These are phyloP conservation scores for Rhinolophus ferrumequinum DNA, from an alignment of 2,113 vertebrate species.

Conservation along the genomic window DNA sequence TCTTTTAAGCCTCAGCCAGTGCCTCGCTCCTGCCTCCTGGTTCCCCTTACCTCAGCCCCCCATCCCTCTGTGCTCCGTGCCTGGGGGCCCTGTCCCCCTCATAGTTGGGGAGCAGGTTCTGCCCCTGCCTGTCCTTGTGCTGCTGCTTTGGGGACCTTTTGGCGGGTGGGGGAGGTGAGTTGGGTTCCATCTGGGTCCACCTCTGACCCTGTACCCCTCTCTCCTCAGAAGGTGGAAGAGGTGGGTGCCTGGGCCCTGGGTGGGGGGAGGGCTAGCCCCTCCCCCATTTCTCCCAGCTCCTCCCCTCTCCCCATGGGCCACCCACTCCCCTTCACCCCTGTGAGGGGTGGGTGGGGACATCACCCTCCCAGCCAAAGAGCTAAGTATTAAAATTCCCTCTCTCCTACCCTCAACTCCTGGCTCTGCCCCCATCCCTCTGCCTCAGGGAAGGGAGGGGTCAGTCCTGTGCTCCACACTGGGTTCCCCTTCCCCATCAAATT, in stretches of 20 bases:
- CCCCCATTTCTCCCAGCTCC: slow-evolving; percentile 71
- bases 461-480: neutral
- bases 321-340: slow-evolving; percentile 50
- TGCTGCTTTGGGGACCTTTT: slow-evolving; percentile 51
- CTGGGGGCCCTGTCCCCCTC: slow-evolving; percentile 78
- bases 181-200: slow-evolving; percentile 14
- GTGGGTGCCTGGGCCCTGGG: slow-evolving; percentile 80
- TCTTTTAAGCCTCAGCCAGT: neutral
- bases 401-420: neutral
- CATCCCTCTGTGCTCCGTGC: slow-evolving; percentile 23
- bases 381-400: slow-evolving; percentile 77
- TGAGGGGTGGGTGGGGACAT: slow-evolving; percentile 62
- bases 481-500: neutral
- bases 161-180: slow-evolving; percentile 17
- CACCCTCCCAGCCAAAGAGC: slow-evolving; percentile 74
- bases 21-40: slow-evolving; percentile 57
- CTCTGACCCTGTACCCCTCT: slow-evolving; percentile 77
- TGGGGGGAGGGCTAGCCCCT: slow-evolving; percentile 70
- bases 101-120: slow-evolving; percentile 75
- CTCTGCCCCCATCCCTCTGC: neutral
- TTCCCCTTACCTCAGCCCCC: neutral
- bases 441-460: slow-evolving; percentile 67
- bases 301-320: slow-evolving; percentile 66
- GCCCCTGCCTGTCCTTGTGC: slow-evolving; percentile 75
- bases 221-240: slow-evolving; percentile 84